Base-by-base conservation (phyloP, 1,140 invertebrate species). In the Andrena cerasifolii region DNA sequence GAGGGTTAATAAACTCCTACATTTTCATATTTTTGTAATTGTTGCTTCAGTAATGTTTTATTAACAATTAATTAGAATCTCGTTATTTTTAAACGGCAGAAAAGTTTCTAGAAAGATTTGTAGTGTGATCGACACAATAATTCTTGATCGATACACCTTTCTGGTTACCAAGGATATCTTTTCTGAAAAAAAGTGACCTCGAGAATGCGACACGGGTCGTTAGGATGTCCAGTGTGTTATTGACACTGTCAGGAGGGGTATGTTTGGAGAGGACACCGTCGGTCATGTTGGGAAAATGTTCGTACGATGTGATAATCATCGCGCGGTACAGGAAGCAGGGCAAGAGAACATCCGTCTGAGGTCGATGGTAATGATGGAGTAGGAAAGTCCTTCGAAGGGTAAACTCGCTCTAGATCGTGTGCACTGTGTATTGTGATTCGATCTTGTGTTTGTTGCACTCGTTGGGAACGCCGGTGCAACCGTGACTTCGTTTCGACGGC, bases 391-490 rank as follows among this genome's bases (percentile, higher is more conserved):
- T 2, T 18, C 47, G 47, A n/a, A 45, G 47, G 16, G n/a, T 18
- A n/a, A 49, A n/a, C 4, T 49, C 51, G 53, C 1, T 2, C n/a
- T 28, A 24, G 21, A 54, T 40, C n/a, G 16, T 4, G 24, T 54
- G n/a, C n/a, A n/a, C n/a, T n/a, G 31, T 7, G 16, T 7, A 18
- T 40, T 54, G 24, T 54, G 49, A 40, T 54, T 68, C 51, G 66
- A 68, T 68, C 66, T 68, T 28, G n/a, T n/a, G 31, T 67, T 67
- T 33, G 61, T 16, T 14, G 47, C 26, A 40, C 31, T 67, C 24
- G 51, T 54, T 31, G 36, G 28, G n/a, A 63, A 63, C 61, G 8
- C 0, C n/a, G n/a, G 40, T 28, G 24, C 10, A 18, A n/a, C 24
- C 24, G 5, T 16, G 28, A 21, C 33, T 68, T 14, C 26, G 16